Evolutionary conservation across 2,113 vertebrate genomes (phyloP).

Genomic region (Catharus fuscescens): DNA sequence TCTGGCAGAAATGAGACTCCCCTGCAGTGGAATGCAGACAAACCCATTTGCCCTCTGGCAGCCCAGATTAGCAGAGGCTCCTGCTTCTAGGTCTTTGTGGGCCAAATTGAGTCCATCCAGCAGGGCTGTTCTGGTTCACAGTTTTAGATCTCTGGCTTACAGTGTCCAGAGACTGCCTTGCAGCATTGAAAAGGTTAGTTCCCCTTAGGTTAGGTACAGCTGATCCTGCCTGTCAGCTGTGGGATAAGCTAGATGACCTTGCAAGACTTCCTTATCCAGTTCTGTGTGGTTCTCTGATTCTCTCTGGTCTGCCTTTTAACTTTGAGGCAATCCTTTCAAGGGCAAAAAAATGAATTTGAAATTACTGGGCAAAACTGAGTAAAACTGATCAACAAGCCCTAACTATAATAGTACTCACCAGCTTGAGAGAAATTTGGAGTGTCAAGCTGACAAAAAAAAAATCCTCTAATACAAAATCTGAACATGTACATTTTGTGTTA

Average conservation of each 20-base stretch:
- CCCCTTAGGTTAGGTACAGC: not conserved
- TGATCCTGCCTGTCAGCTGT: constrained; percentile 1
- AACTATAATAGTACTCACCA: not conserved
- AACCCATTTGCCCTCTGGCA: not conserved
- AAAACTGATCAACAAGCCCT: not conserved
- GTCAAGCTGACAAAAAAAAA: not conserved
- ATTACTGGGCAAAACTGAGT: not conserved
- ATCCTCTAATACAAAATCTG: not conserved
- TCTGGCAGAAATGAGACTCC: not conserved
- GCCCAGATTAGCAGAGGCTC: not conserved
- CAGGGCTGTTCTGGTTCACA: not conserved
- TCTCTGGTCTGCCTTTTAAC: not conserved
- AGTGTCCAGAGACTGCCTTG: not conserved
- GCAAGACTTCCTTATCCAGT: not conserved
- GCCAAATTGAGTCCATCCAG: not conserved
- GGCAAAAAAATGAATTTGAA: not conserved
- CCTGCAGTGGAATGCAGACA: not conserved
- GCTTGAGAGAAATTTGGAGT: not conserved
- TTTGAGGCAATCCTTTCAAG: not conserved
- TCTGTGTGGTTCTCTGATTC: not conserved
- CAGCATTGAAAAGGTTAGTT: not conserved
- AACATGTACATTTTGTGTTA: not conserved
- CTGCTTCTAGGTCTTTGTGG: not conserved
- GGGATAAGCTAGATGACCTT: not conserved
- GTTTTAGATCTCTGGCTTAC: not conserved